phyloP scores from a whole-genome alignment of 2,113 vertebrate species.

The Odontophorus gujanensis region DNA sequence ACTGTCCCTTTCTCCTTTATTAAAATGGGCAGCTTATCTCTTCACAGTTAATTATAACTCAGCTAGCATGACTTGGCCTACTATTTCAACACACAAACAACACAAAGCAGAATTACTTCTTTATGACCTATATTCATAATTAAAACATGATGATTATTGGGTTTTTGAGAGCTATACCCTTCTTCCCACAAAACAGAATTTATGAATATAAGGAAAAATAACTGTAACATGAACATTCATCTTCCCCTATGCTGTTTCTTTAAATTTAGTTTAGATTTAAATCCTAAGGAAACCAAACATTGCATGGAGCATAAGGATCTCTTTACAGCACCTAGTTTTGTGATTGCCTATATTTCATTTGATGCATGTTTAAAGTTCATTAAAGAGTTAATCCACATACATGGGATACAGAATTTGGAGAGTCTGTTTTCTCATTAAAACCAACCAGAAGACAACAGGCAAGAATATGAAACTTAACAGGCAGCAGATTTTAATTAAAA shows the following conservation, averaged over 20 bases:
- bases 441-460: background rate
- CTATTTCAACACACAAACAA: background rate
- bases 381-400: background rate
- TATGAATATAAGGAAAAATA: background rate
- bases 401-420: background rate
- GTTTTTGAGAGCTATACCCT: background rate
- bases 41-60: background rate
- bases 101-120: background rate
- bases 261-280: background rate
- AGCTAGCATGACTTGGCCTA: background rate
- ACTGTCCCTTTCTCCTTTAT: background rate
- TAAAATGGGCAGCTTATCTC: background rate
- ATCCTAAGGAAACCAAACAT: background rate
- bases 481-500: conserved; percentile 79
- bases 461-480: background rate
- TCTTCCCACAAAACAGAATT: background rate
- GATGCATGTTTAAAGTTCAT: background rate
- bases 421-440: background rate
- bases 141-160: background rate
- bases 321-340: background rate
- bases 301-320: accelerated
- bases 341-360: background rate
- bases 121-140: background rate
- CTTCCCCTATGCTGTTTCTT: background rate
- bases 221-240: background rate